Evolutionary conservation across 1,140 invertebrate species (phyloP).

Genomic region (Oryctes rhinoceros): DNA sequence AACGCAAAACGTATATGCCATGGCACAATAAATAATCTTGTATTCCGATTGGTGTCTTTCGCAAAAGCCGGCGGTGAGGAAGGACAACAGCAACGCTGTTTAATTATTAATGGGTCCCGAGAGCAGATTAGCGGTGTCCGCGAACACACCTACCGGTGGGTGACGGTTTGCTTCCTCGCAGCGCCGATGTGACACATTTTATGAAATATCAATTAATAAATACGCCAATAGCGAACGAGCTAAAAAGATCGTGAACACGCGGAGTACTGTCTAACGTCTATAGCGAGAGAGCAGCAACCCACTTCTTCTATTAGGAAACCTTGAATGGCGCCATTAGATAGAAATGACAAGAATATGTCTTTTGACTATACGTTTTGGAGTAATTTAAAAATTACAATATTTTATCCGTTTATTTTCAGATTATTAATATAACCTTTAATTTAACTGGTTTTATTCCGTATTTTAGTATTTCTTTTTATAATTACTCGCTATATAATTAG

Average conservation of each 20-base stretch:
- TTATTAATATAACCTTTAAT: too few species aligned
- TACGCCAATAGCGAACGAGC: not conserved
- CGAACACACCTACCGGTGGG: conserved; percentile 11
- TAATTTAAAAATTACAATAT: too few species aligned
- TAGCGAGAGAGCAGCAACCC: not conserved
- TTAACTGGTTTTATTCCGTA: too few species aligned
- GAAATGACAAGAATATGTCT: not conserved
- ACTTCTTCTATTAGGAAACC: conserved; percentile 9
- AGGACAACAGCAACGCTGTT: not conserved
- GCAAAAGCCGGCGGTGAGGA: not conserved
- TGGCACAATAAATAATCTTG: not conserved
- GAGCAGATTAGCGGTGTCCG: not conserved
- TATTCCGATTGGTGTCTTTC: conserved; percentile 4
- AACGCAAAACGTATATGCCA: too few species aligned
- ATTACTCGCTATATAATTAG: too few species aligned
- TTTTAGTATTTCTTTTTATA: too few species aligned
- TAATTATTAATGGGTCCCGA: conserved; percentile 1
- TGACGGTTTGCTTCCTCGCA: conserved; percentile 16
- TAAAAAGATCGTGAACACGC: not conserved
- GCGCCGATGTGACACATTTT: conserved; percentile 17
- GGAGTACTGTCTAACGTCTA: not conserved
- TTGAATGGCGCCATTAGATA: conserved; percentile 1
- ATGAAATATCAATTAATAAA: conserved; percentile 23
- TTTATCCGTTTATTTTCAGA: too few species aligned
- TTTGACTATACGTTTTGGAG: too few species aligned